A percentile compares a stretch with the other conserved stretches of the same genome.
These are phyloP conservation scores for Perdita meconis DNA, from an alignment of 2,888 invertebrate genomes.

Conservation along the genomic window DNA sequence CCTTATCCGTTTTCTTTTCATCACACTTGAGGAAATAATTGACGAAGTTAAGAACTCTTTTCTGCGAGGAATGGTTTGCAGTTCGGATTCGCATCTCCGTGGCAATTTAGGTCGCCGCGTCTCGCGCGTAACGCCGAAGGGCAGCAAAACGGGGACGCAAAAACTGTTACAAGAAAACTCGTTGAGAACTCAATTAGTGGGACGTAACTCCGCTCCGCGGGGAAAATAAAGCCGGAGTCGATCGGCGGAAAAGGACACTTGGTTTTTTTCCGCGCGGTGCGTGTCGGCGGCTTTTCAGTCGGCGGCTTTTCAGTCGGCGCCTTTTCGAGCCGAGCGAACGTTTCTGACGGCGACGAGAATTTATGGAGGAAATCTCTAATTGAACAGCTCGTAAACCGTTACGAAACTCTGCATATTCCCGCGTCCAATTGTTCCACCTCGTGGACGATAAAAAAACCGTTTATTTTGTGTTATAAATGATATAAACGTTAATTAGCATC, in stretches of 20 bases:
- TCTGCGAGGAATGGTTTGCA: not conserved
- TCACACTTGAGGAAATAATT: no score
- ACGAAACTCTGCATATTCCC: slow-evolving; percentile 57
- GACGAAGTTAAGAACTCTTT: not conserved
- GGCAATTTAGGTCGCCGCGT: slow-evolving; percentile 9
- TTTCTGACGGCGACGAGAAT: slow-evolving; percentile 26
- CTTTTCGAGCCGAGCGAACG: slow-evolving; percentile 26
- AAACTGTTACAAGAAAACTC: not conserved
- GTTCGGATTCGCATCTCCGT: not conserved
- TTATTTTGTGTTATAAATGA: slow-evolving; percentile 13
- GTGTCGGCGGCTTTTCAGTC: not conserved
- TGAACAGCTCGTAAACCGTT: slow-evolving; percentile 60
- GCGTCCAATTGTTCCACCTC: slow-evolving; percentile 51
- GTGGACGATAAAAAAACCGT: slow-evolving; percentile 31
- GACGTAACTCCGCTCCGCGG: slow-evolving; percentile 3
- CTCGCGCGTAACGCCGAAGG: not conserved
- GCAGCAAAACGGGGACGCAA: not conserved
- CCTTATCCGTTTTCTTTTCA: no score
- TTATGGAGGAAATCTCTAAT: slow-evolving; percentile 64
- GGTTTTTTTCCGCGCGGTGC: not conserved
- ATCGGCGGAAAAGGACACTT: slow-evolving; percentile 14
- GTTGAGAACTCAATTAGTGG: slow-evolving; percentile 4
- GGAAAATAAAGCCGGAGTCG: slow-evolving; percentile 14
- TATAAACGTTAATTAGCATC: not conserved
- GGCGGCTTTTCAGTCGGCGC: slow-evolving; percentile 14